Evolutionary conservation across 2,888 invertebrate species (phyloP).

Genomic region (Coecobrya sp.): DNA sequence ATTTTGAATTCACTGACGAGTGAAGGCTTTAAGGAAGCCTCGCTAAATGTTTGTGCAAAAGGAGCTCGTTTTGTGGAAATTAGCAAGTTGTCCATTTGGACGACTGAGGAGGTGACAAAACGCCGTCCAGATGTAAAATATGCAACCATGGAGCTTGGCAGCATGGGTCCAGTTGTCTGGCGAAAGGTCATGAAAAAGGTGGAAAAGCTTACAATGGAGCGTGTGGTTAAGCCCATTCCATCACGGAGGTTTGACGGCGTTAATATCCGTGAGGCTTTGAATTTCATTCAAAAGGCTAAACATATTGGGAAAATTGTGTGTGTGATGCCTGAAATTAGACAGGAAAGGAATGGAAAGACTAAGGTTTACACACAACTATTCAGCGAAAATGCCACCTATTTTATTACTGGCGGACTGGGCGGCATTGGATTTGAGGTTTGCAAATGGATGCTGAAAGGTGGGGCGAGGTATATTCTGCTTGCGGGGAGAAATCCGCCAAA

Average conservation of each 20-base stretch:
- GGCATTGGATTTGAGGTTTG: not conserved
- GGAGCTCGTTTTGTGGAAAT: not conserved
- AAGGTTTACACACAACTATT: not conserved
- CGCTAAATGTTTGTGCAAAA: not conserved
- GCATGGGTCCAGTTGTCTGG: too few relatives aligned
- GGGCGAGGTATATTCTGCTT: not conserved
- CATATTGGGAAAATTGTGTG: slow-evolving; percentile 58
- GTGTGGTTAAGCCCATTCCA: slow-evolving; percentile 10
- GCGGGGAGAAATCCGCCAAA: not conserved
- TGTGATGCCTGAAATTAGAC: slow-evolving; percentile 38
- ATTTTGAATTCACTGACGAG: not conserved
- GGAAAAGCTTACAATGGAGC: too few relatives aligned
- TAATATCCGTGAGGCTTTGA: slow-evolving; percentile 22
- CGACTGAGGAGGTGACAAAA: not conserved
- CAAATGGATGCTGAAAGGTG: not conserved
- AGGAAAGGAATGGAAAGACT: not conserved
- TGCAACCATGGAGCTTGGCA: not conserved
- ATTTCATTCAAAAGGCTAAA: slow-evolving; percentile 53
- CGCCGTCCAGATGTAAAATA: not conserved
- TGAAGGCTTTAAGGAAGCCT: not conserved
- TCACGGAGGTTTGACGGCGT: not conserved
- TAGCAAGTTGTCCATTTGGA: not conserved
- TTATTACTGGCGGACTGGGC: not conserved
- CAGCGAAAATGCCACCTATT: not conserved
- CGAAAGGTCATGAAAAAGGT: not conserved